A percentile compares a stretch with the other conserved stretches of the same genome.
These are phyloP conservation scores for Dicranocentrus wangi DNA, from an alignment of 2,888 invertebrate species.

Conservation along the genomic window DNA sequence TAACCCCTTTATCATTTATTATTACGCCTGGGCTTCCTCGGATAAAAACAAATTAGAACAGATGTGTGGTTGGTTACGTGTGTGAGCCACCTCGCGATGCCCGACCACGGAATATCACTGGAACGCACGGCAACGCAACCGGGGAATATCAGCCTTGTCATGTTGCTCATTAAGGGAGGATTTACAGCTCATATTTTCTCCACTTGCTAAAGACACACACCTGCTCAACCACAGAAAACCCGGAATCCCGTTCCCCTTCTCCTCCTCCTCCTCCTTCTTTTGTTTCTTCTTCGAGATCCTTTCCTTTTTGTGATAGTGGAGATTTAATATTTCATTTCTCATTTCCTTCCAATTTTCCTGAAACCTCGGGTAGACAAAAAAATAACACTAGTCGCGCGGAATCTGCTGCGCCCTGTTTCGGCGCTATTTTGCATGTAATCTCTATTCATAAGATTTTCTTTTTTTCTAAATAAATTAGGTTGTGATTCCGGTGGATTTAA, in stretches of 20 bases:
- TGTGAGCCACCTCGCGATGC: too few relatives aligned
- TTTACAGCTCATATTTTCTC: conserved; percentile 40
- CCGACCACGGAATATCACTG: too few relatives aligned
- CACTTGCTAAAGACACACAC: too few relatives aligned
- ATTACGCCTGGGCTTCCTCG: too few relatives aligned
- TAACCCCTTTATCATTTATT: neutral
- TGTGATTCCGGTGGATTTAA: conserved; percentile 75
- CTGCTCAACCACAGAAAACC: neutral
- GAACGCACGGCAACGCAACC: too few relatives aligned
- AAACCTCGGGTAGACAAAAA: neutral
- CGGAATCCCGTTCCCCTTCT: neutral
- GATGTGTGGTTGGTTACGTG: too few relatives aligned
- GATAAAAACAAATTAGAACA: too few relatives aligned
- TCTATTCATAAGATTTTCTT: neutral
- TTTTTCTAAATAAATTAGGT: conserved; percentile 73
- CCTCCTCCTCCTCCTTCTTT: neutral
- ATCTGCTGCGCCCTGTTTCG: too few relatives aligned
- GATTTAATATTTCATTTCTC: conserved; percentile 27
- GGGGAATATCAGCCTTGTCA: conserved; percentile 1
- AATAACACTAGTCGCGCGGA: neutral
- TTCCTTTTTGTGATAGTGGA: too few relatives aligned
- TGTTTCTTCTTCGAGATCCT: too few relatives aligned
- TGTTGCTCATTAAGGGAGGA: conserved; percentile 53
- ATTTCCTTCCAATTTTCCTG: conserved; percentile 1
- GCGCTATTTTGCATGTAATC: too few relatives aligned